A percentile compares a stretch with the other conserved stretches of the same genome.
Conservation (phyloP, 2,797 vertebrate genomes). For the Lutjanus argentimaculatus region DNA sequence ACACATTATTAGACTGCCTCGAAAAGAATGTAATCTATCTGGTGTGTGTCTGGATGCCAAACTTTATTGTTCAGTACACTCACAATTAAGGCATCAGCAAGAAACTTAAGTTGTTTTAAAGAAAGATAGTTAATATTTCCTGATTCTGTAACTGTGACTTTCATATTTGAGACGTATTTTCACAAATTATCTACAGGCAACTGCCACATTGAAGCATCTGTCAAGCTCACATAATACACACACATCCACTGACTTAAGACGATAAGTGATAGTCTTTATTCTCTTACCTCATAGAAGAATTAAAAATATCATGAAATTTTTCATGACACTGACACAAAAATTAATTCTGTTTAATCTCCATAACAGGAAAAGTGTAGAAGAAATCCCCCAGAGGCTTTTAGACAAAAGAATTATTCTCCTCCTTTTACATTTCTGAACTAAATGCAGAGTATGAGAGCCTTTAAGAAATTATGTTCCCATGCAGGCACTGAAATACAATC, state of each 20-base stretch:
- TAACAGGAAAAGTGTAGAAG: conserved; percentile 12
- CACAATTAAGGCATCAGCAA: not conserved
- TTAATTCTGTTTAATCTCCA: conserved; percentile 35
- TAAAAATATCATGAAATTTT: not conserved
- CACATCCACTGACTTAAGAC: not conserved
- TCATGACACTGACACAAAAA: not conserved
- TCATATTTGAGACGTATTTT: not conserved
- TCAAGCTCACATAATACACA: not conserved
- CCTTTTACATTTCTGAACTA: conserved; percentile 43
- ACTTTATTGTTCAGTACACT: not conserved
- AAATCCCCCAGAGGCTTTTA: conserved; percentile 28
- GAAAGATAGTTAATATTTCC: not conserved
- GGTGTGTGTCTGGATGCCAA: conserved; percentile 1
- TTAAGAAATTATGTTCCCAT: conserved; percentile 58
- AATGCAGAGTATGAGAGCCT: conserved; percentile 52
- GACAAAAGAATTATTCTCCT: conserved; percentile 35
- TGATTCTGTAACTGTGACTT: not conserved
- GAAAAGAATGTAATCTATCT: not conserved
- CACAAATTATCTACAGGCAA: not conserved
- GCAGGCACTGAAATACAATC: conserved; percentile 54
- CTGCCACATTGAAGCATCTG: not conserved
- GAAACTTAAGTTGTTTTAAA: not conserved
- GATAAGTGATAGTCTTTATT: not conserved
- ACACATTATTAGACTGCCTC: not conserved
- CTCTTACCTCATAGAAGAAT: conserved; percentile 11